A percentile compares a stretch with the other conserved stretches of the same genome.
Evolutionary conservation across 2,797 vertebrate species (phyloP).

Genomic region (Epinephelus malabaricus): DNA sequence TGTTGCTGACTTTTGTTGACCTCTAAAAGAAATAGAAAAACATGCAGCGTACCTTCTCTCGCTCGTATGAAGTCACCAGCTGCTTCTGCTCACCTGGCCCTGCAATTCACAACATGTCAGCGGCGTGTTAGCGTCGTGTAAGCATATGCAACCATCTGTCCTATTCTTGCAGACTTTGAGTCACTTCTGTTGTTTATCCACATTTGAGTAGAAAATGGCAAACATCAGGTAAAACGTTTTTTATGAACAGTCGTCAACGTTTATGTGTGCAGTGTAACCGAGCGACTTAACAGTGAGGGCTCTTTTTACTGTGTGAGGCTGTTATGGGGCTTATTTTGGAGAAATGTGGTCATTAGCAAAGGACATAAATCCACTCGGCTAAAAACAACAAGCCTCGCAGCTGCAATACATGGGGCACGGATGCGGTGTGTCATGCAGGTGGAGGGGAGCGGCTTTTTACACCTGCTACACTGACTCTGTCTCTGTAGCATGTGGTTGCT

Average conservation of each 20-base stretch:
- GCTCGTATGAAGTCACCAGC: constrained; percentile 31
- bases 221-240: background rate
- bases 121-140: constrained; percentile 26
- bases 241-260: constrained; percentile 8
- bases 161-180: background rate
- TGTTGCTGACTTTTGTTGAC: background rate
- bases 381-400: too few relatives aligned
- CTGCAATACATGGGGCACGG: too few relatives aligned
- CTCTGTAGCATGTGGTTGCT: too few relatives aligned
- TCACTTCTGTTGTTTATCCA: constrained; percentile 22
- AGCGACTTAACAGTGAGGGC: too few relatives aligned
- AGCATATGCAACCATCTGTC: constrained; percentile 62
- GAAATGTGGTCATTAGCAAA: too few relatives aligned
- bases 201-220: constrained; percentile 17
- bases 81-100: constrained; percentile 39
- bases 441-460: too few relatives aligned
- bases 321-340: too few relatives aligned
- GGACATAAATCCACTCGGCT: too few relatives aligned
- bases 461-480: too few relatives aligned
- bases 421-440: too few relatives aligned
- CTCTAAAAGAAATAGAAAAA: background rate
- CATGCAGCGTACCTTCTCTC: background rate
- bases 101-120: constrained; percentile 33
- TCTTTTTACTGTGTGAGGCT: too few relatives aligned
- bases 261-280: background rate